Evolutionary conservation across 1,140 invertebrate species (phyloP).

Genomic region (Sinonovacula constricta): DNA sequence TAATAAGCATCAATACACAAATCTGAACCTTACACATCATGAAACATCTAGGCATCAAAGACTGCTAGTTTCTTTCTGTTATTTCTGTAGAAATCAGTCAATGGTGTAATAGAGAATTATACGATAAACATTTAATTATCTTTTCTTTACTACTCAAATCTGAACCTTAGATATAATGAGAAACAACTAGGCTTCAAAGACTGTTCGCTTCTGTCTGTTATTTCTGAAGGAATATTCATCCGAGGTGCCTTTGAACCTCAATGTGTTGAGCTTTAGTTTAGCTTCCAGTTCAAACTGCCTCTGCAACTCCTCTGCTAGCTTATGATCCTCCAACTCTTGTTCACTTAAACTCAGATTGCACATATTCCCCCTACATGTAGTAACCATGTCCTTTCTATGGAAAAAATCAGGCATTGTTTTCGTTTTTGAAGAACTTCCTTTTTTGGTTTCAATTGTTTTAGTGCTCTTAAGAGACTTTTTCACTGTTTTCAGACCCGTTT

Average conservation of each 20-base stretch:
- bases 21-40: too few species aligned
- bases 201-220: slow-evolving; percentile 4
- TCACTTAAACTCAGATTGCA: background rate
- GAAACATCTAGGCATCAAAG: background rate
- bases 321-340: slow-evolving; percentile 22
- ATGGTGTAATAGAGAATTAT: too few species aligned
- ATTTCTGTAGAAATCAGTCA: slow-evolving; percentile 12
- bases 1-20: too few species aligned
- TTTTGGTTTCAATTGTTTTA: background rate
- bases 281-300: slow-evolving; percentile 45
- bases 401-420: slow-evolving; percentile 40
- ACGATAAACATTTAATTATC: slow-evolving; percentile 5
- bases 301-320: slow-evolving; percentile 29
- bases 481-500: background rate
- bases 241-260: slow-evolving; percentile 28
- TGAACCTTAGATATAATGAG: background rate
- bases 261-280: slow-evolving; percentile 21
- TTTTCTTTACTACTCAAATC: slow-evolving; percentile 16
- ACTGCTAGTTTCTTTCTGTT: background rate
- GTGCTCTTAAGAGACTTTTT: background rate
- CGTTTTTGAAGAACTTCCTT: background rate
- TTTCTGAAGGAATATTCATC: slow-evolving; percentile 28
- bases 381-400: background rate
- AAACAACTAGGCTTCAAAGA: background rate
- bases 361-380: background rate